Evolutionary conservation across 1,140 invertebrate genomes (phyloP).

Genomic region (Cryptotermes secundus): DNA sequence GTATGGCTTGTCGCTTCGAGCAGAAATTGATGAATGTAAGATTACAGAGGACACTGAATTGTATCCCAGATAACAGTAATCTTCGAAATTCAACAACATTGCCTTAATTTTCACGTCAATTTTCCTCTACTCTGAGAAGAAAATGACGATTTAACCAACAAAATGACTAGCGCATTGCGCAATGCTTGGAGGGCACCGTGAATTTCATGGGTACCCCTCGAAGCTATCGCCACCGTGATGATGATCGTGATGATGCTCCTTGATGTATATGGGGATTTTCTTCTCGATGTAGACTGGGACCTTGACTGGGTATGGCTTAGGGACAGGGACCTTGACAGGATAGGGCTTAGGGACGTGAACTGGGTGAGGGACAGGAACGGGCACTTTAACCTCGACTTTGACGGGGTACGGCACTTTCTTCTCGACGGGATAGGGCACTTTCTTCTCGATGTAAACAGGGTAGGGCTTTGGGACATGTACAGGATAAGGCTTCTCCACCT

Average conservation of each 20-base stretch:
- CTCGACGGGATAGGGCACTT: conserved; percentile 64
- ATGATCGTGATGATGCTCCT: neutral
- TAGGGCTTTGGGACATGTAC: conserved; percentile 62
- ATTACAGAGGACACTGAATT: too few species aligned
- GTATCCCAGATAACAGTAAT: too few species aligned
- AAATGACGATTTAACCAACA: too few species aligned
- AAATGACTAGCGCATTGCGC: neutral
- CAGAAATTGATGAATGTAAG: too few species aligned
- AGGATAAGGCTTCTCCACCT: conserved; percentile 44
- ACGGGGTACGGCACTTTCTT: conserved; percentile 44
- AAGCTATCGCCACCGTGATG: neutral
- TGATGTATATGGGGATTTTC: conserved; percentile 32
- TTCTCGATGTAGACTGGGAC: conserved; percentile 36
- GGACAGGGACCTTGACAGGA: conserved; percentile 34
- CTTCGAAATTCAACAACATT: too few species aligned
- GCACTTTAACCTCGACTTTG: conserved; percentile 26
- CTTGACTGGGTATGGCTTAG: conserved; percentile 37
- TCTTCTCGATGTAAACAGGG: conserved; percentile 38
- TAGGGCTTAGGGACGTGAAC: conserved; percentile 34
- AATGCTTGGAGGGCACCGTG: neutral
- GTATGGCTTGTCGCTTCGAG: too few species aligned
- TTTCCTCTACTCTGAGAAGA: too few species aligned
- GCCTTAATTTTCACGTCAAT: too few species aligned
- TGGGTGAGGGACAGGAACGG: conserved; percentile 29
- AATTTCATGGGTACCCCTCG: neutral